Evolutionary conservation across 2,888 invertebrate genomes (phyloP), one percentile per base, ranked within the genome.

Genomic region (Eupeodes latifasciatus): DNA sequence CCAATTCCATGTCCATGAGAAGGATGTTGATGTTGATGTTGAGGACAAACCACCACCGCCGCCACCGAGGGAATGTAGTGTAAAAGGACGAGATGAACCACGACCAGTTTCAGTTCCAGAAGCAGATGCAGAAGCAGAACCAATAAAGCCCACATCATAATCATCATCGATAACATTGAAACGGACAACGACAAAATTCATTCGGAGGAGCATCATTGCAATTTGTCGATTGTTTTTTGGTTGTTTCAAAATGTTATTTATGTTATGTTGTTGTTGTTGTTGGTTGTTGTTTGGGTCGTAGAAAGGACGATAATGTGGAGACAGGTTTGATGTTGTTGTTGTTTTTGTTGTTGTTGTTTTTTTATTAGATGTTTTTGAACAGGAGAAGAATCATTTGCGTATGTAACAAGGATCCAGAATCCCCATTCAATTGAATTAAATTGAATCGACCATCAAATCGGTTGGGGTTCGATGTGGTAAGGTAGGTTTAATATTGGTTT

Each of bases 161-260:
- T 72, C 49, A 81, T 81, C 53, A 62, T 66, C 27, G 71, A 53
- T 44, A 79, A 69, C 53, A 69, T 61, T 57, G 67, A 57, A 75
- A 80, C 27, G 81, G 74, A 77, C 75, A 82, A 81, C 82, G 77
- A 88, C 88, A 81, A 88, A 81, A 71, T 88, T 81, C 88, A 85
- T 85, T 71, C 85, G 88, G 47, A 85, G 88, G 47, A 85, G 59
- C 81, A 85, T 81, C 77, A 88, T 85, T 51, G 72, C 61, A 87
- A 67, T 71, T 85, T 88, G 72, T 59, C 85, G 57, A 88, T 88
- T 87, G 87, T 84, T 87, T 87, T 84, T 75, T 40, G 6, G 40
- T 40, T 40, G 5, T 40, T 40, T 40, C 4, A 40, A 40, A 87
- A 87, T 87, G 83, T 72, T 61, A 49, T 64, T 49, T 76, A 72